These are phyloP conservation scores for Sitta carolinensis DNA, from an alignment of 2,797 vertebrate species.

Conservation along the genomic window DNA sequence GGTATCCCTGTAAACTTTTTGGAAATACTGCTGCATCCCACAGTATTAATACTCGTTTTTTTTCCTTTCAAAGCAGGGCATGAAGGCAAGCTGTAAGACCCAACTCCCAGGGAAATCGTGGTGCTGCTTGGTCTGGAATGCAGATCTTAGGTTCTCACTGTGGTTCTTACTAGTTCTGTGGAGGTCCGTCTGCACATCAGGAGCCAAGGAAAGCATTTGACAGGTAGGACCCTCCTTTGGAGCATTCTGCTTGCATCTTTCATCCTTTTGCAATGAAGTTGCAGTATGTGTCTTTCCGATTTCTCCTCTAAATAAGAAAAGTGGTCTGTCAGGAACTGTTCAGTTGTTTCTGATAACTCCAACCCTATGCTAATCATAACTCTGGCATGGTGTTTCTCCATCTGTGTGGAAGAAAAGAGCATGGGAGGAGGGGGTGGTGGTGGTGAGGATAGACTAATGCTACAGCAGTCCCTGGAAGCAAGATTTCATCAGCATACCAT, in stretches of 20 bases:
- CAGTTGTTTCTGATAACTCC: constrained; percentile 49
- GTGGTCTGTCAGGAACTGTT: constrained; percentile 30
- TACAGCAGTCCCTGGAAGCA: neutral
- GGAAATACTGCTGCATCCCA: neutral
- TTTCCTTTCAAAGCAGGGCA: neutral
- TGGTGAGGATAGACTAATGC: neutral
- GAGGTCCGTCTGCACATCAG: neutral
- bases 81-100: neutral
- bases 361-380: constrained; percentile 39
- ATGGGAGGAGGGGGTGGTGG: neutral
- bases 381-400: neutral
- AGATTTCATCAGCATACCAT: neutral
- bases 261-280: neutral
- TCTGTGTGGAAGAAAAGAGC: constrained; percentile 8
- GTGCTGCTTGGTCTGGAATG: neutral
- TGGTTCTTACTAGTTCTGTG: neutral
- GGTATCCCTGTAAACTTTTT: neutral
- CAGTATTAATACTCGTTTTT: neutral
- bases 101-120: neutral
- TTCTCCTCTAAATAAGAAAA: neutral
- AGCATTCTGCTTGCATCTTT: neutral
- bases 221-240: neutral
- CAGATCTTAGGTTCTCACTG: neutral
- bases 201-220: neutral
- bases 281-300: neutral